A percentile compares a stretch with the other conserved stretches of the same genome.
phyloP scores from a whole-genome alignment of 2,113 vertebrate genomes.

The Boulengerochromis microlepis region DNA sequence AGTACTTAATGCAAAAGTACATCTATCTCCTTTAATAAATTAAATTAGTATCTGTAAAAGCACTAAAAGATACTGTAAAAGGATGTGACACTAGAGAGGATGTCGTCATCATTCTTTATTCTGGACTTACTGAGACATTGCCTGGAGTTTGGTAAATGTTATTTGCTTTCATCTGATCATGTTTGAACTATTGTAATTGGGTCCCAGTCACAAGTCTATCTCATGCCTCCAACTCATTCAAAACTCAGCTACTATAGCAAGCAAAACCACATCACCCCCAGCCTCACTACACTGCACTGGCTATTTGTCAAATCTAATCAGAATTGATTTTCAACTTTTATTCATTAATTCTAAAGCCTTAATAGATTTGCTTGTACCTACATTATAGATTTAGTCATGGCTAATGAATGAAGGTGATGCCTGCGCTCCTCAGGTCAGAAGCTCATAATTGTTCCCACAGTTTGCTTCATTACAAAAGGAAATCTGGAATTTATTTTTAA shows the following conservation, averaged over 20 bases:
- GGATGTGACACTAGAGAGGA: not conserved
- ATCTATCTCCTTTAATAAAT: not conserved
- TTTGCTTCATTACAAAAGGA: not conserved
- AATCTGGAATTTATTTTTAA: not conserved
- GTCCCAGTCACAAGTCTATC: not conserved
- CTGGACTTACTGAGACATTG: not conserved
- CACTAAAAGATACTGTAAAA: not conserved
- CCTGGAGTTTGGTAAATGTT: not conserved
- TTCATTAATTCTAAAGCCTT: not conserved
- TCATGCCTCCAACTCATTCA: not conserved
- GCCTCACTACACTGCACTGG: not conserved
- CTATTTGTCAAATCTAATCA: not conserved
- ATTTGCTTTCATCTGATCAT: not conserved
- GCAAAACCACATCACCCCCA: not conserved
- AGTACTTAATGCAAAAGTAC: not conserved
- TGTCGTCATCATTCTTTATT: not conserved
- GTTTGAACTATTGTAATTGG: not conserved
- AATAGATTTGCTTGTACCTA: not conserved
- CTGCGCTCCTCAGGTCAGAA: not conserved
- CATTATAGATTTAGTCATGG: not conserved
- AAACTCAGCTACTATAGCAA: not conserved
- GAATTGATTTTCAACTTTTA: not conserved
- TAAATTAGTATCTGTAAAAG: not conserved
- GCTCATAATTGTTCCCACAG: not conserved
- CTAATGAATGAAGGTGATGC: not conserved